Evolutionary conservation across 92 coral and sea anemone species (phyloP).

Genomic region (Porites lobata): DNA sequence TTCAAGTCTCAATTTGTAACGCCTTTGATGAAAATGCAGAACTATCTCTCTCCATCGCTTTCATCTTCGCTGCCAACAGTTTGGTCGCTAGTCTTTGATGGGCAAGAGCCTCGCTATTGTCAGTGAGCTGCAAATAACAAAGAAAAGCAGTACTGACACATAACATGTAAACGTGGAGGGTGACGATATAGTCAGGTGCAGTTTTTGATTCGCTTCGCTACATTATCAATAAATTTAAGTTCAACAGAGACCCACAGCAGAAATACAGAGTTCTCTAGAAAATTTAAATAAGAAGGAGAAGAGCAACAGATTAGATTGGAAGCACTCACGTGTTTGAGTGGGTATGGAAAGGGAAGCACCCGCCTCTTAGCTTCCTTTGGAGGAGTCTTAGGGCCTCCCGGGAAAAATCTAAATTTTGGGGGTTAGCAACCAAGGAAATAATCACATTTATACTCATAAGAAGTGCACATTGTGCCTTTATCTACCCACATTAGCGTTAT

Average conservation of each 20-base stretch:
- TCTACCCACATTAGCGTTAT: too few species aligned
- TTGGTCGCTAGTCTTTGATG: constrained; percentile 90
- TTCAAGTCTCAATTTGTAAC: not conserved
- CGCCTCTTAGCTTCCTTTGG: too few species aligned
- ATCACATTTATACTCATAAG: too few species aligned
- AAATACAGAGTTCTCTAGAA: not conserved
- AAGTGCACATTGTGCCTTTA: too few species aligned
- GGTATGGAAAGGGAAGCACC: too few species aligned
- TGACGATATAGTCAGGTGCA: too few species aligned
- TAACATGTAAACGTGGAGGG: not conserved
- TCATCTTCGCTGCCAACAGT: constrained; percentile 86
- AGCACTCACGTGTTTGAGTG: too few species aligned
- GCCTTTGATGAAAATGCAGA: not conserved
- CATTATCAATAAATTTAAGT: not conserved
- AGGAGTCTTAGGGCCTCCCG: too few species aligned
- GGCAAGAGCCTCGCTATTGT: constrained; percentile 89
- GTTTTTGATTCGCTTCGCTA: not conserved
- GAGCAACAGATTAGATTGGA: too few species aligned
- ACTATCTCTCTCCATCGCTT: constrained; percentile 68
- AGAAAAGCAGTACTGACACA: not conserved
- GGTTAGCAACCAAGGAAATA: too few species aligned
- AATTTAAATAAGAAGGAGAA: too few species aligned
- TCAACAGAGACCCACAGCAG: not conserved
- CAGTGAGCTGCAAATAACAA: constrained; percentile 71
- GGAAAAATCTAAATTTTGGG: too few species aligned